Evolutionary conservation across 2,113 vertebrate genomes (phyloP).

Genomic region (Pungitius pungitius): DNA sequence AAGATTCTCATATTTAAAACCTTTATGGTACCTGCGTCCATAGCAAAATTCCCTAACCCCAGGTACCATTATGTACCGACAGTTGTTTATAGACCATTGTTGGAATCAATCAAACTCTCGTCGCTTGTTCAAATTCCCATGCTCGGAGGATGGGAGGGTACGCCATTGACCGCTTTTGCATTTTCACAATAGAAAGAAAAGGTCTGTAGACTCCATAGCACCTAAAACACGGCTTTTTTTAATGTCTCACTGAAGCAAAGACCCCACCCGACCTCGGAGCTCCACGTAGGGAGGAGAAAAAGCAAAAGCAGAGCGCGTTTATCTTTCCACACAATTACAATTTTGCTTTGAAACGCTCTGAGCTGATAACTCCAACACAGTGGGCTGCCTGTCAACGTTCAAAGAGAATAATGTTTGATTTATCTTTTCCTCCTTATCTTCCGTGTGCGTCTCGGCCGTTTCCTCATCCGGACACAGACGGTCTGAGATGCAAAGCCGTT

Average conservation of each 20-base stretch:
- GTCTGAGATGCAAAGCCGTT: slow-evolving; percentile 38
- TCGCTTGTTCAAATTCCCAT: slow-evolving; percentile 8
- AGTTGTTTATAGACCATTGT: neutral
- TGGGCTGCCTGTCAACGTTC: slow-evolving; percentile 51
- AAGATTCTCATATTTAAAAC: neutral
- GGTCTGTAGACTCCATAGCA: too few species aligned
- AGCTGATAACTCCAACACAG: slow-evolving; percentile 51
- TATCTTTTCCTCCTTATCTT: slow-evolving; percentile 54
- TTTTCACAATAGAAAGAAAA: slow-evolving; percentile 60
- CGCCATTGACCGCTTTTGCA: slow-evolving; percentile 20
- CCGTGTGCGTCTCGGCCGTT: slow-evolving; percentile 42
- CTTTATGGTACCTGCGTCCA: neutral
- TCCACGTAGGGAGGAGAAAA: slow-evolving; percentile 13
- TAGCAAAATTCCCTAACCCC: neutral
- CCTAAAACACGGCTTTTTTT: too few species aligned
- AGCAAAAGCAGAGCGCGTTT: slow-evolving; percentile 43
- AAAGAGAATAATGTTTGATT: slow-evolving; percentile 67
- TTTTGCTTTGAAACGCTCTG: slow-evolving; percentile 64
- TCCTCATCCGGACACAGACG: slow-evolving; percentile 33
- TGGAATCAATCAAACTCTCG: neutral
- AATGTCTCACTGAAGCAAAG: slow-evolving; percentile 42
- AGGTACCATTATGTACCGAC: neutral
- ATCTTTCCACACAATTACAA: slow-evolving; percentile 73
- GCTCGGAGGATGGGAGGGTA: slow-evolving; percentile 15
- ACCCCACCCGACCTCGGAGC: slow-evolving; percentile 20